These are phyloP conservation scores for Drosophila recens DNA, from an alignment of 2,888 invertebrate genomes.

Conservation along the genomic window DNA sequence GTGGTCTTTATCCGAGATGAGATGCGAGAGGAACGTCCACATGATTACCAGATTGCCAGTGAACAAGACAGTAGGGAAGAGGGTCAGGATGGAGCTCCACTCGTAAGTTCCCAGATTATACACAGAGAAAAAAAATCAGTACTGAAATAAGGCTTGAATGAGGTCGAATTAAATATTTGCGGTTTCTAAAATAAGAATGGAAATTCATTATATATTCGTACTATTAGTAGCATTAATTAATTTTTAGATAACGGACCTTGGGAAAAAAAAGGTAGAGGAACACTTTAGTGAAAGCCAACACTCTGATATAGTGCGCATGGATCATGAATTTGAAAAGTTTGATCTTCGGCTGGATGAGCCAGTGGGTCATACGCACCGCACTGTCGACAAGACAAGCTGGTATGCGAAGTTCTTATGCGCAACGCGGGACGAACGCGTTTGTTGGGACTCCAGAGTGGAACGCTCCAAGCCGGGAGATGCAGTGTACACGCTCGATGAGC, in stretches of 20 bases:
- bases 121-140: too few species aligned
- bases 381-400: slow-evolving; percentile 78
- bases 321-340: slow-evolving; percentile 76
- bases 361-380: slow-evolving; percentile 61
- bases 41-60: slow-evolving; percentile 53
- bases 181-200: too few species aligned
- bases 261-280: slow-evolving; percentile 46
- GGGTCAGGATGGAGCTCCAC: slow-evolving; percentile 24
- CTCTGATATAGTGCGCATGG: slow-evolving; percentile 79
- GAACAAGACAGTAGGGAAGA: slow-evolving; percentile 52
- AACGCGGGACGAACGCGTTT: slow-evolving; percentile 79
- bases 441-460: slow-evolving; percentile 82
- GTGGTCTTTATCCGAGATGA: slow-evolving; percentile 75
- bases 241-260: slow-evolving; percentile 27
- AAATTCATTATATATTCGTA: too few species aligned
- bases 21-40: slow-evolving; percentile 50
- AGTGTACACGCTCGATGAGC: slow-evolving; percentile 79
- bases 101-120: slow-evolving; percentile 33
- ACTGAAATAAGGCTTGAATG: too few species aligned
- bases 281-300: slow-evolving; percentile 82
- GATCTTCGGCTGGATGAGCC: slow-evolving; percentile 75
- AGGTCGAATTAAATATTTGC: too few species aligned
- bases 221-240: neutral
- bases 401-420: slow-evolving; percentile 75
- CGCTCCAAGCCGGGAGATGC: slow-evolving; percentile 69